A percentile compares a stretch with the other conserved stretches of the same genome.
Conservation (phyloP, 1,140 invertebrate genomes). For the Marisa cornuarietis region DNA sequence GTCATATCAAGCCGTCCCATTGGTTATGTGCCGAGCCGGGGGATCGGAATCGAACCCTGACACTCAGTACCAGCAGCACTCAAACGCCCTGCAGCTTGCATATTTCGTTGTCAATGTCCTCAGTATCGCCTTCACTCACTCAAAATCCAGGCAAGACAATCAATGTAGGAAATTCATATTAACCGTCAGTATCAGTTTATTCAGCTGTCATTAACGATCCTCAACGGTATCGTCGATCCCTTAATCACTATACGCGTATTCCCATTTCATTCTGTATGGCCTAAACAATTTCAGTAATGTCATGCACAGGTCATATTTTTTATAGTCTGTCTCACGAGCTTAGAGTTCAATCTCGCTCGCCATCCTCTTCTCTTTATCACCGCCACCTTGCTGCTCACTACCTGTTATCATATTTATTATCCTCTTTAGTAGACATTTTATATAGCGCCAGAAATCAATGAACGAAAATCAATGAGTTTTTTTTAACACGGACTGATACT, state of each 20-base stretch:
- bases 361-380: not conserved
- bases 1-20: too few relatives aligned
- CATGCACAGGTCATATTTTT: not conserved
- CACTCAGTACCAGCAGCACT: too few relatives aligned
- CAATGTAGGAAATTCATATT: not conserved
- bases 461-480: not conserved
- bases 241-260: not conserved
- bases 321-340: not conserved
- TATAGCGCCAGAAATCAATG: not conserved
- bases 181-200: not conserved
- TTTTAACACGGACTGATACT: not conserved
- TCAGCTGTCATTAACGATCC: not conserved
- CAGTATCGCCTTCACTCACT: not conserved
- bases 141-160: not conserved
- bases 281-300: not conserved
- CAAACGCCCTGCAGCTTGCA: not conserved
- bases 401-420: not conserved
- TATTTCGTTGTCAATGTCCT: not conserved
- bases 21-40: too few relatives aligned
- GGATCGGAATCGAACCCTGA: too few relatives aligned
- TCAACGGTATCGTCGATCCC: not conserved
- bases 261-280: not conserved
- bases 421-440: not conserved
- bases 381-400: not conserved
- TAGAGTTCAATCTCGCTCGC: not conserved